Evolutionary conservation across 2,888 invertebrate genomes (phyloP).

Genomic region (Amphipyra berbera): DNA sequence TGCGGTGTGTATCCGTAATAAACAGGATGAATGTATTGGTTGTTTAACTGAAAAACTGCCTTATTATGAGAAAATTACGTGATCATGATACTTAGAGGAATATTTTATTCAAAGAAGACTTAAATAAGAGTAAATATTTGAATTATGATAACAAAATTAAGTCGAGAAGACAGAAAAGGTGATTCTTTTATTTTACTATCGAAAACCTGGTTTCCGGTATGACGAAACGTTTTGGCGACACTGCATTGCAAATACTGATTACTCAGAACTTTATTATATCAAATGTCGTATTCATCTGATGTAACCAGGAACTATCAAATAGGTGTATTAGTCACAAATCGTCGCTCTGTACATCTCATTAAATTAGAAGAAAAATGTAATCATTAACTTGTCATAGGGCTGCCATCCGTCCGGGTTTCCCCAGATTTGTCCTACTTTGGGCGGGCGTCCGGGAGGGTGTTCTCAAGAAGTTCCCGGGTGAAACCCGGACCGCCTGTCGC

Average conservation of each 20-base stretch:
- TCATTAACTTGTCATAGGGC: conserved; percentile 11
- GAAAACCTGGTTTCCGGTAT: not conserved
- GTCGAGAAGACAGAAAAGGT: not conserved
- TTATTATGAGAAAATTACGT: too few relatives aligned
- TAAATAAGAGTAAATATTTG: too few relatives aligned
- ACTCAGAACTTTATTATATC: conserved; percentile 4
- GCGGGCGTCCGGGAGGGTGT: too few relatives aligned
- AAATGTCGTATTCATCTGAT: conserved; percentile 29
- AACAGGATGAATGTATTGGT: conserved; percentile 7
- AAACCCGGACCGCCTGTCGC: too few relatives aligned
- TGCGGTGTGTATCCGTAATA: too few relatives aligned
- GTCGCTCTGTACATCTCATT: not conserved
- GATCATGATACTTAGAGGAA: too few relatives aligned
- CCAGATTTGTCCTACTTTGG: too few relatives aligned
- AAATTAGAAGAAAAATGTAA: not conserved
- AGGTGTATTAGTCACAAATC: not conserved
- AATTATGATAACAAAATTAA: not conserved
- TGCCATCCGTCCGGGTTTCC: too few relatives aligned
- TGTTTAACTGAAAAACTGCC: too few relatives aligned
- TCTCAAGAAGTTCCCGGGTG: too few relatives aligned
- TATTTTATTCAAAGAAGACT: too few relatives aligned
- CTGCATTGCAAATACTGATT: not conserved
- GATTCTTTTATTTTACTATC: not conserved
- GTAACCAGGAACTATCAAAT: conserved; percentile 3
- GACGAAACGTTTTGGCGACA: not conserved